These are phyloP conservation scores for Manis pentadactyla DNA, from an alignment of 2,797 vertebrate genomes.

Conservation along the genomic window DNA sequence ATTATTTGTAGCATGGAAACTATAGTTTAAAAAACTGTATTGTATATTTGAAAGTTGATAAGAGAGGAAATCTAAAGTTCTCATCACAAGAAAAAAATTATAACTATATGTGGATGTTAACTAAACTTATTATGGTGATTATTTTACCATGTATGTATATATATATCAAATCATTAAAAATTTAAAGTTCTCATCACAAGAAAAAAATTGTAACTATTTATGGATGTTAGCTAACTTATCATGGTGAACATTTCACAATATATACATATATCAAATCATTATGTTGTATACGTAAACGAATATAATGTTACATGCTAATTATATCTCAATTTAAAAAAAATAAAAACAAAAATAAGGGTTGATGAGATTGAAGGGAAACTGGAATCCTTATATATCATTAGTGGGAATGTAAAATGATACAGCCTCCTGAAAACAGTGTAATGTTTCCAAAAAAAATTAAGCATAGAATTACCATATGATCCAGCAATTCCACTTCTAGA, in stretches of 20 bases:
- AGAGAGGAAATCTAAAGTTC: background rate
- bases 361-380: background rate
- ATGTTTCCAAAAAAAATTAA: background rate
- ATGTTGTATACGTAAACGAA: background rate
- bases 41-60: background rate
- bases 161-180: background rate
- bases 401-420: background rate
- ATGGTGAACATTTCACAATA: no score
- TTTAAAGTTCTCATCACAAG: background rate
- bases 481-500: background rate
- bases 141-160: no score
- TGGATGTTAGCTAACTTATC: no score
- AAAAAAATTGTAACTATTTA: background rate
- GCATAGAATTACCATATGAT: background rate
- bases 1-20: background rate
- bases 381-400: background rate
- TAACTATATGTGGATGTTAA: no score
- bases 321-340: background rate
- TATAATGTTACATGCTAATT: background rate
- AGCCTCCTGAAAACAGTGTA: background rate
- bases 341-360: background rate
- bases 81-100: background rate
- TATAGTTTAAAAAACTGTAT: background rate
- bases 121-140: no score
- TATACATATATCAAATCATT: background rate